Base-by-base conservation (phyloP, 1,140 invertebrate genomes). In the Pseudoatta argentina region DNA sequence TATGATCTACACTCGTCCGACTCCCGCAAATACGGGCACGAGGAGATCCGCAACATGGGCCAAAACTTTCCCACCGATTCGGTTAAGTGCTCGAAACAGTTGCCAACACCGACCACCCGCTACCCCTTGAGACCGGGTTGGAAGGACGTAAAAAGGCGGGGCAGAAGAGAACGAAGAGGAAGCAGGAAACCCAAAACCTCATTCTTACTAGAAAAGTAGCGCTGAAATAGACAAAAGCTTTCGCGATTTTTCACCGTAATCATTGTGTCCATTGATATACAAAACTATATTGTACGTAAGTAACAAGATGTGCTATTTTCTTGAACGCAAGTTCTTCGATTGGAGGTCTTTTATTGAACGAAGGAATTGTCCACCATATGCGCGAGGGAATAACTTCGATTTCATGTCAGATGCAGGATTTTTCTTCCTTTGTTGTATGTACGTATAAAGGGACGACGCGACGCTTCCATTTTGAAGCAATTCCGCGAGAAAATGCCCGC, bases 1-100 rank as follows among this genome's bases (percentile, higher is more conserved):
- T 75, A 83, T 83, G 79, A 83, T 83, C 69, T 83, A 83, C 55
- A 44, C 21, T 44, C 10, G 79, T 44, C 67, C 51, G 69, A 14
- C 14, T 21, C 6, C 24, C 79, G 55, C 69, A 83, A 83, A 83
- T 83, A 83, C 55, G 79, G 69, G 69, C 39, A 4, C 53, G 55
- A n/a, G 21, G 7, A 21, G 34, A 61, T 4, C 30, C 69, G 57
- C 18, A 30, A 63, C 55, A 39, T 4, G 55, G 21, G 69, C 55
- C 79, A 83, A 83, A 83, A 83, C 69, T 83, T 83, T 83, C 39
- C 14, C 79, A 39, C 69, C 79, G 55, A 73, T 53, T 75, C 79
- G 69, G 79, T 75, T 81, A 83, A 83, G 79, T 83, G 79, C 69
- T 83, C 67, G 61, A 83, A 83, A 83, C 79, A 83, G 79, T 83